Percentiles rank a stretch among this genome's conserved stretches.
Evolutionary conservation across 2,888 invertebrate species (phyloP).

Genomic region (Ferdinandea cuprea): DNA sequence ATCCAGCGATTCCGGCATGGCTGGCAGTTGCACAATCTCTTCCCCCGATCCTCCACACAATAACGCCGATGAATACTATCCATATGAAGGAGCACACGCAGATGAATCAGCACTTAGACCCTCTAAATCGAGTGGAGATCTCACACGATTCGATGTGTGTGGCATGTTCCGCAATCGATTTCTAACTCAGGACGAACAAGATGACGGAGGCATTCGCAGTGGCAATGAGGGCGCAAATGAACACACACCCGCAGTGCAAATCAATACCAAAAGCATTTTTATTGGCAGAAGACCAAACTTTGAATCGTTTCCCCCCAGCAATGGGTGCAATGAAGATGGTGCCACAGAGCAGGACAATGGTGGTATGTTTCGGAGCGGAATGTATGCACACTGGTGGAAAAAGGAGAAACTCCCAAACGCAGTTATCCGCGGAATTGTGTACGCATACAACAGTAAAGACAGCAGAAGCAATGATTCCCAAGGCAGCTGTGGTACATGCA

Average conservation of each 20-base stretch:
- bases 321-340: conserved; percentile 65
- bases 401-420: conserved; percentile 91
- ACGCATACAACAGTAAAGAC: conserved; percentile 84
- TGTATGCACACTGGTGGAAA: conserved; percentile 97
- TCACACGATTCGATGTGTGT: conserved; percentile 81
- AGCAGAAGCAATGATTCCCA: conserved; percentile 82
- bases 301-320: conserved; percentile 54
- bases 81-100: conserved; percentile 31
- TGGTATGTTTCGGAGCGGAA: conserved; percentile 89
- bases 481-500: conserved; percentile 67
- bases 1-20: conserved; percentile 92
- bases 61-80: conserved; percentile 64
- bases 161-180: conserved; percentile 82
- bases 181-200: conserved; percentile 78
- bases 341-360: conserved; percentile 59
- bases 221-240: conserved; percentile 38
- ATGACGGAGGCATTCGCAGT: conserved; percentile 18
- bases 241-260: conserved; percentile 75
- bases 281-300: conserved; percentile 76
- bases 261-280: conserved; percentile 81
- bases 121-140: conserved; percentile 76
- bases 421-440: conserved; percentile 84
- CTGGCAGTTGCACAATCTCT: conserved; percentile 90
- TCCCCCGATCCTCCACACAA: conserved; percentile 86
- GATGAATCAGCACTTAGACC: conserved; percentile 38